Evolutionary conservation across 2,888 invertebrate species (phyloP), one percentile per base, ranked within the genome.

Genomic region (Pogonocherus hispidulus): DNA sequence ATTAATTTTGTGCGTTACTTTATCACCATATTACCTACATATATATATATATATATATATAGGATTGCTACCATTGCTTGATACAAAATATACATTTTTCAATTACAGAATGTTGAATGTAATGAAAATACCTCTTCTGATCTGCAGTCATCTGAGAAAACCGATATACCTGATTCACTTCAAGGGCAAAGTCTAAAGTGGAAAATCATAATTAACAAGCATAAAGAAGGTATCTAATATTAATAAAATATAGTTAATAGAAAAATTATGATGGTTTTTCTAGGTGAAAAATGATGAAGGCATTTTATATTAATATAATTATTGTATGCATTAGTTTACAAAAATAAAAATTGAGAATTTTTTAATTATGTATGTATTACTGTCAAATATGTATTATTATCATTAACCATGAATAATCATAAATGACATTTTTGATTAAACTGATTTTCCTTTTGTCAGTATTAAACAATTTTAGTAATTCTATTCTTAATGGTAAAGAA

Each of bases 121-220:
- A 32, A 47, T 11, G 27, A 27, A 35, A 49, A 0, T n/a, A 47
- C 46, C 1, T 47, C 18, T 32, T 47, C 27, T 27, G 59, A 59
- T 11, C 20, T 59, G 18, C 46, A 32, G 18, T 4, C 47, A 9
- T 19, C 59, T 4, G 35, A 59, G 8, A 22, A 41, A 14, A 20
- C 23, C 1, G 11, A 9, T 23, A 11, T 5, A 22, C 9, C 20
- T 16, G 23, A 19, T 46, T 5, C 46, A 23, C 27, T n/a, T 27
- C 46, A 47, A 27, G 47, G 11, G 18, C 71, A 69, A 55, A 73
- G 67, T 60, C 63, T 76, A 8, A 76, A 76, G 64, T 78, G 78
- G 78, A 78, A 75, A 65, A 76, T 78, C 27, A 76, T 78, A 54
- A 76, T 78, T 41, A 76, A 76, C 22, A 77, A 77, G 63, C 76